phyloP scores from a whole-genome alignment of 1,140 invertebrate genomes.

The Belonocnema kinseyi region DNA sequence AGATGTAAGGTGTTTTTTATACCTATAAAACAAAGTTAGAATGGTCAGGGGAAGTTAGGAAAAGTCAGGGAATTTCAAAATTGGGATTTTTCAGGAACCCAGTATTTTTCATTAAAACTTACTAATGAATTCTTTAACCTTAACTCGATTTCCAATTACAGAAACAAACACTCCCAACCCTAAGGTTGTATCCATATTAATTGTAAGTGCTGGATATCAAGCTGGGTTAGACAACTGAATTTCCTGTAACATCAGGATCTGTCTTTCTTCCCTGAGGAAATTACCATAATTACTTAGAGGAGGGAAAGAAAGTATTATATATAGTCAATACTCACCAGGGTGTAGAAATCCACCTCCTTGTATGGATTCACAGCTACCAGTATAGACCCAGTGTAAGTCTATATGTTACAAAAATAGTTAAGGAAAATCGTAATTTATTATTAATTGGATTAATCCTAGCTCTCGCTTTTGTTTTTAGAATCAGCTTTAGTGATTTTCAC shows the following conservation, averaged over 20 bases:
- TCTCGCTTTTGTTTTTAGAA: neutral
- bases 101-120: too few relatives aligned
- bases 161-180: too few relatives aligned
- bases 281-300: constrained; percentile 1
- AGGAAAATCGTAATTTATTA: constrained; percentile 71
- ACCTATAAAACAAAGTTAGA: too few relatives aligned
- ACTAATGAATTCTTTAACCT: too few relatives aligned
- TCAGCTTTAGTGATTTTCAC: neutral
- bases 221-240: neutral
- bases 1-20: too few relatives aligned
- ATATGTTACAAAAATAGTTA: constrained; percentile 70
- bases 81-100: too few relatives aligned
- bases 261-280: neutral
- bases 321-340: constrained; percentile 82
- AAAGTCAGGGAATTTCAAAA: too few relatives aligned
- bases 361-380: constrained; percentile 97
- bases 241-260: neutral
- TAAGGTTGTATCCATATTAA: too few relatives aligned
- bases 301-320: neutral
- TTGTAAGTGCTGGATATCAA: neutral
- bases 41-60: too few relatives aligned
- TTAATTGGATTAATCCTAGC: neutral
- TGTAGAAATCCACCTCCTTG: constrained; percentile 94
- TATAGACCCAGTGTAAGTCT: constrained; percentile 95
- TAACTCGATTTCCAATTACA: too few relatives aligned